These are phyloP conservation scores for Tetragonula carbonaria DNA, from an alignment of 2,888 invertebrate genomes.

Conservation along the genomic window DNA sequence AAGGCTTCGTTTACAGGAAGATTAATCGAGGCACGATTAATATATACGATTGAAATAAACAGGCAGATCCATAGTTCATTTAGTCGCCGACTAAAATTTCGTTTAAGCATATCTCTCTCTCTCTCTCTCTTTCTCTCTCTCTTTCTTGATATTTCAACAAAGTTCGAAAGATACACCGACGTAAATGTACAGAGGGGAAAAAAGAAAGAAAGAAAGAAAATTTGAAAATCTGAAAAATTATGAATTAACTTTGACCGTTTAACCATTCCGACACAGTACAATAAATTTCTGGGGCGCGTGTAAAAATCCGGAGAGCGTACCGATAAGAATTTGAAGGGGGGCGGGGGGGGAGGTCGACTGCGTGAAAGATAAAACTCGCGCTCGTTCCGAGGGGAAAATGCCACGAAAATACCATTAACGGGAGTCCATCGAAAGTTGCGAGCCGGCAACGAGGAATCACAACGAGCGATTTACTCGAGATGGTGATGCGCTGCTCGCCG, in stretches of 20 bases:
- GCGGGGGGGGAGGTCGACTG: constrained; percentile 2
- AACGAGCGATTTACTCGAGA: constrained; percentile 29
- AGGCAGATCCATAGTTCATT: neutral
- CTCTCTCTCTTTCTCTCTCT: too few species aligned
- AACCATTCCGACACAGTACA: neutral
- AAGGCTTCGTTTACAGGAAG: too few species aligned
- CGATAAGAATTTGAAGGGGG: constrained; percentile 1
- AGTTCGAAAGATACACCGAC: too few species aligned
- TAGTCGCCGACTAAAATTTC: neutral
- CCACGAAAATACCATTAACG: constrained; percentile 64
- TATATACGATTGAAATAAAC: neutral
- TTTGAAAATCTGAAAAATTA: neutral
- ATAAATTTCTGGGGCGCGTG: neutral
- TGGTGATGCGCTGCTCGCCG: neutral
- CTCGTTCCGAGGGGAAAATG: constrained; percentile 43
- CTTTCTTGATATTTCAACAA: too few species aligned
- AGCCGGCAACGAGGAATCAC: neutral
- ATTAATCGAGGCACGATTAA: too few species aligned
- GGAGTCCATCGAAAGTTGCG: constrained; percentile 56
- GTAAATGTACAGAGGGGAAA: too few species aligned
- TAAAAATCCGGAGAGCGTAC: neutral
- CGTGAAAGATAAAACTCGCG: constrained; percentile 39
- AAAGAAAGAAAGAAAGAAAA: too few species aligned
- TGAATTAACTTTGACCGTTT: neutral
- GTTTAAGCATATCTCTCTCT: neutral